phyloP scores from a whole-genome alignment of 2,113 vertebrate species.

The Riparia riparia region DNA sequence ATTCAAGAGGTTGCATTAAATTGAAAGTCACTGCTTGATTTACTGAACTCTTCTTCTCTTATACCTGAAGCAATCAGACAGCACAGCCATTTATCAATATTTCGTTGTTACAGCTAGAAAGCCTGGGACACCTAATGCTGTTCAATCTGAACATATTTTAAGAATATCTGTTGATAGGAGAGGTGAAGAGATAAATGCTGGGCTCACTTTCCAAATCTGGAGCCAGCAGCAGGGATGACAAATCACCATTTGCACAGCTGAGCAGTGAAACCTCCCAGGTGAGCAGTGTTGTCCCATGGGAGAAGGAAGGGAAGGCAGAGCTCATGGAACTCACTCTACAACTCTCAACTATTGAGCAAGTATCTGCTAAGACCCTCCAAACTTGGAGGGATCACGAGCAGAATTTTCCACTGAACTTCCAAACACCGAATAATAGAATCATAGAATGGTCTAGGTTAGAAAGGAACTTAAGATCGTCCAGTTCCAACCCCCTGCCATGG shows the following conservation, averaged over 20 bases:
- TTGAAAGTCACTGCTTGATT: neutral
- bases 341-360: neutral
- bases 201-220: neutral
- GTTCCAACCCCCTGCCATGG: neutral
- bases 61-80: neutral
- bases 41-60: neutral
- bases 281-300: fast-evolving
- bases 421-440: neutral
- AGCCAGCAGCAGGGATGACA: neutral
- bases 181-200: neutral
- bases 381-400: neutral
- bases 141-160: neutral
- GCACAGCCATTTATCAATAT: neutral
- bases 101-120: slow-evolving; percentile 12
- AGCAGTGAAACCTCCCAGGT: neutral
- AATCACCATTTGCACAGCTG: neutral
- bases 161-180: neutral
- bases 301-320: neutral
- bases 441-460: neutral
- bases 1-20: slow-evolving; percentile 2
- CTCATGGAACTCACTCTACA: neutral
- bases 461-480: neutral
- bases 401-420: neutral
- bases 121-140: neutral
- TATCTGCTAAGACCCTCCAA: neutral